phyloP scores from a whole-genome alignment of 2,113 vertebrate genomes.

The Dermatemys mawii region DNA sequence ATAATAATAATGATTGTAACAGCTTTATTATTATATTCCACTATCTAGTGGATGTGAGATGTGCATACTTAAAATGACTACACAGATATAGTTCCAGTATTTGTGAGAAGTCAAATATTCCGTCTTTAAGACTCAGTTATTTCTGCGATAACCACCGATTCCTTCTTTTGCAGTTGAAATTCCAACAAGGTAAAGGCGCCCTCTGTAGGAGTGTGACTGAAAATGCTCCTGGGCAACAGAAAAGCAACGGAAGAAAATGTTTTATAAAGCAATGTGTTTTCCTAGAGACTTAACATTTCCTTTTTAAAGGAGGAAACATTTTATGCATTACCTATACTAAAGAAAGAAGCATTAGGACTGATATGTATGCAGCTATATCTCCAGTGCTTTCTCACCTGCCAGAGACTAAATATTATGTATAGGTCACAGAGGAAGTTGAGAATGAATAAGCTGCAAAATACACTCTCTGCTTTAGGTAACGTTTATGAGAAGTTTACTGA shows the following conservation, averaged over 20 bases:
- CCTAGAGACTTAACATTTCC: neutral
- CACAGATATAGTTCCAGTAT: conserved; percentile 26
- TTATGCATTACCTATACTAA: neutral
- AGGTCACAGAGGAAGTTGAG: neutral
- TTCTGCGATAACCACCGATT: conserved; percentile 60
- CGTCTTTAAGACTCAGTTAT: conserved; percentile 46
- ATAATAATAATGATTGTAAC: conserved; percentile 26
- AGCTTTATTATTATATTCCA: neutral
- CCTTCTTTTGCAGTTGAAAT: conserved; percentile 52
- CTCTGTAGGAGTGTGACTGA: conserved; percentile 81
- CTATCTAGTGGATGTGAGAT: conserved; percentile 21
- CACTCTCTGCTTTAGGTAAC: neutral
- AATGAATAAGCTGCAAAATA: neutral
- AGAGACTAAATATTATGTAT: neutral
- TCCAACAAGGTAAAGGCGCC: conserved; percentile 83
- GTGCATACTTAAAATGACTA: conserved; percentile 50
- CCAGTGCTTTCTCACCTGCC: neutral
- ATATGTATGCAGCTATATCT: neutral
- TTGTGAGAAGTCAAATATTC: conserved; percentile 11
- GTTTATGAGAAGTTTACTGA: neutral
- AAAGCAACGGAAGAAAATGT: neutral
- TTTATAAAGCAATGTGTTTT: neutral
- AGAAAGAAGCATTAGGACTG: neutral
- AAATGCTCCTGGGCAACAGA: conserved; percentile 60
- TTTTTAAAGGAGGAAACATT: neutral